Base-by-base conservation (phyloP, 2,888 invertebrate species). In the Dyspetes luteomarginatus region DNA sequence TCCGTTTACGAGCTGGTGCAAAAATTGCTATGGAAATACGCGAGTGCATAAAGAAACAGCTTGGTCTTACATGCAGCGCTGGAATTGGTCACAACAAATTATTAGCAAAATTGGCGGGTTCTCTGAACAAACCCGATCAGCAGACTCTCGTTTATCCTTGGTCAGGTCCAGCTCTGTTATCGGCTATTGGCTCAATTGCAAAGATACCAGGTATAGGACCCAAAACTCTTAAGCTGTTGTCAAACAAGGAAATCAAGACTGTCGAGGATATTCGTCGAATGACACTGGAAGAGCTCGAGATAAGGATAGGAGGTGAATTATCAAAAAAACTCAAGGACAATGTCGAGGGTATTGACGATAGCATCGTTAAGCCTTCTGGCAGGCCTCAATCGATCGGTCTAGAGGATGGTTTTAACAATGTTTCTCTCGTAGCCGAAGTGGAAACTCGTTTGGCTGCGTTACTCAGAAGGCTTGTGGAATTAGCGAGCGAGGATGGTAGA, bases 81-180 rank as follows among this genome's bases (percentile, higher is more conserved):
- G 97, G 97, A 62, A 94, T 97, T 81, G 95, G 96, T 36, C 96
- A 97, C 87, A 97, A 97, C 91, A 97, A 97, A 92, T 92, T 97
- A 78, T 91, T 97, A 88, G 96, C 97, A 1, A 97, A 97, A 92
- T 92, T 97, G 82, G 95, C 94, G 60, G 95, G 96, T 83, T 93
- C 94, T 45, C 92, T 94, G 82, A 94, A 96, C 89, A 97, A 97
- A 91, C 97, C 97, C 4, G 95, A 97, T 91, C 95, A 97, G 88
- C 97, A 97, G 92, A 97, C 97, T 0, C 94, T 95, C 26, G 93
- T 97, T 82, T 95, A 95, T 83, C 96, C 97, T 3, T 94, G 95
- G 82, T 94, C 94, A 87, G 95, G 94, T 5, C 91, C 93, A 67
- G 93, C 93, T 80, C 94, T 97, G 85, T 94, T 97, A 93, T 93